These are phyloP conservation scores for Metacarcinus magister DNA, from an alignment of 2,888 invertebrate species.

Conservation along the genomic window DNA sequence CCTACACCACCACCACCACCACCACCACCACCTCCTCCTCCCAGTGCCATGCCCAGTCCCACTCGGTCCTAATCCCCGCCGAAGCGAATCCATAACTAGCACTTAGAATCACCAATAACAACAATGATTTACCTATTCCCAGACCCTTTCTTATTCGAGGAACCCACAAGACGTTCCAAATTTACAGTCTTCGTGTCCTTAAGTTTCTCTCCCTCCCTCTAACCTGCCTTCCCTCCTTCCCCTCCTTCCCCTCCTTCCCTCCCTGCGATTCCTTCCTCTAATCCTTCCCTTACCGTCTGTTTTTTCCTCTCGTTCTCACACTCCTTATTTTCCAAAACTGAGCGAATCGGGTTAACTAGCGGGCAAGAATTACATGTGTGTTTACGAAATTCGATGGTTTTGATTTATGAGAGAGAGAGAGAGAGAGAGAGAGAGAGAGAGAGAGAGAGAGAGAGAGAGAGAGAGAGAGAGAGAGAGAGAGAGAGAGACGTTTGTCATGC, in stretches of 20 bases:
- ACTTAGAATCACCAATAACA: constrained; percentile 38
- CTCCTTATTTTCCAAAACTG: background rate
- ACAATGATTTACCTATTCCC: constrained; percentile 32
- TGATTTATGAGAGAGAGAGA: background rate
- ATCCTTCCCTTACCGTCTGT: background rate
- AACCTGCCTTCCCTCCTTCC: background rate
- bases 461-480: constrained; percentile 36
- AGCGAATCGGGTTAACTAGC: background rate
- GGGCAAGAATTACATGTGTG: background rate
- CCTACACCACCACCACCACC: background rate
- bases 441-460: constrained; percentile 51
- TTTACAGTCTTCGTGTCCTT: constrained; percentile 36
- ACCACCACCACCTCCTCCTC: background rate
- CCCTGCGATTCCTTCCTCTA: background rate
- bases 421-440: constrained; percentile 38
- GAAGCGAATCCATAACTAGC: constrained; percentile 21
- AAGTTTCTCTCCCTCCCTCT: background rate
- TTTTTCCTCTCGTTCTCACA: background rate
- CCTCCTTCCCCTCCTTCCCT: background rate
- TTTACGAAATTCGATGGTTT: constrained; percentile 5
- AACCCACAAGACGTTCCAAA: background rate
- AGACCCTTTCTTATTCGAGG: constrained; percentile 33
- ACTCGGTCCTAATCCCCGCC: background rate
- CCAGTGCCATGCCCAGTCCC: background rate
- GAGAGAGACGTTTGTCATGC: constrained; percentile 22